Evolutionary conservation across 2,113 vertebrate genomes (phyloP), one percentile per base, ranked within the genome.

Genomic region (Fregetta grallaria): DNA sequence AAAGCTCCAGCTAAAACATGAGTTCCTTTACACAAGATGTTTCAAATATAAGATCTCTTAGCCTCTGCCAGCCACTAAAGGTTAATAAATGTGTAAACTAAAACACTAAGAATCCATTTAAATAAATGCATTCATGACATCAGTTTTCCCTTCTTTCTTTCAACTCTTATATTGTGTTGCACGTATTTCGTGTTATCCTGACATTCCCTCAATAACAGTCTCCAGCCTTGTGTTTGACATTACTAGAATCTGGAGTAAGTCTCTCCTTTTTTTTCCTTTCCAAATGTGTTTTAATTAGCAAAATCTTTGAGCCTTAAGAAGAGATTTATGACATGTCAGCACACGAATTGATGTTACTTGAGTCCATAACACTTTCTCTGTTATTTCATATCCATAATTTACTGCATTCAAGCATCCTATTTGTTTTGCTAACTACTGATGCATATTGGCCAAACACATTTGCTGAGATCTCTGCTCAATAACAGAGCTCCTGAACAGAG

Each of bases 251-350:
- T 92, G 79, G 65, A 94, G 27, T 61, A 83, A 67, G 15, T 29
- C 15, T 76, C 19, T 61, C 6, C 18, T 22, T 52, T 61, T 42
- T 77, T 82, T 53, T 5, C 9, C 22, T 29, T 32, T 80, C 63
- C 38, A 79, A 92, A 79, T 88, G 22, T 50, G 21, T 75, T 94
- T 91, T 87, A 91, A 95, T 94, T 86, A 86, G 68, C 56, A 72
- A 82, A 94, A 75, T 89, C 72, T 90, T 84, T 38, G 65, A 94
- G 87, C 23, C 22, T 73, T 82, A 36, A 84, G 62, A 80, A 70
- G 66, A 94, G 73, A 94, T 96, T 94, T 95, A 84, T 25, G 78
- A 49, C 40, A 34, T 86, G 65, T 95, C 88, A 97, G 62, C 65
- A 23, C 18, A 61, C 11, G 14, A 88, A 84, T 20, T 94, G 40